A percentile compares a stretch with the other conserved stretches of the same genome.
Conservation (phyloP, 2,888 invertebrate species). For the Lithophane leautieri region DNA sequence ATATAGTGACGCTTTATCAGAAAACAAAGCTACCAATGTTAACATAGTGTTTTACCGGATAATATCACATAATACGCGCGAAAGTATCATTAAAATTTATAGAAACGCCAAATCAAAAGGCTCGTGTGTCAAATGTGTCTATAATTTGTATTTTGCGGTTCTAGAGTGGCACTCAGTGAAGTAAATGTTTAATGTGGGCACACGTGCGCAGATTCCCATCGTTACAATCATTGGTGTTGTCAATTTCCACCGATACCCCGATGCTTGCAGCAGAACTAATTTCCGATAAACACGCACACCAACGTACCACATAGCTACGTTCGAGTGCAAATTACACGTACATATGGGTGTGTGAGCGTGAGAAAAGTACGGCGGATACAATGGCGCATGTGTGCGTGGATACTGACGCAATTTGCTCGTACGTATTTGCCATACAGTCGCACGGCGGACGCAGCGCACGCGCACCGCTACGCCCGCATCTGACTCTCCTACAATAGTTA, state of each 20-base stretch:
- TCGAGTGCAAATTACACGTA: slow-evolving; percentile 83
- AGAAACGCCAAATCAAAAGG: slow-evolving; percentile 76
- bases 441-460: slow-evolving; percentile 65
- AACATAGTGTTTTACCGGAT: slow-evolving; percentile 39
- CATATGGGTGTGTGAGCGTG: slow-evolving; percentile 86
- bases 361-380: slow-evolving; percentile 88
- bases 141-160: slow-evolving; percentile 82
- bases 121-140: slow-evolving; percentile 67
- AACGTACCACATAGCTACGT: slow-evolving; percentile 74
- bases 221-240: slow-evolving; percentile 83
- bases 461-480: slow-evolving; percentile 84
- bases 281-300: slow-evolving; percentile 87
- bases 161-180: slow-evolving; percentile 74
- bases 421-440: slow-evolving; percentile 68
- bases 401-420: slow-evolving; percentile 78
- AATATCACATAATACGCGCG: slow-evolving; percentile 64
- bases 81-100: slow-evolving; percentile 72
- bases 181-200: slow-evolving; percentile 83
- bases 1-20: slow-evolving; percentile 32
- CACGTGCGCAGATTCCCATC: slow-evolving; percentile 86
- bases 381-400: slow-evolving; percentile 78
- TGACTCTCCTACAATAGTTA: slow-evolving; percentile 83
- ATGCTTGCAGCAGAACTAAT: slow-evolving; percentile 86
- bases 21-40: slow-evolving; percentile 34
- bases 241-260: slow-evolving; percentile 85